Percentiles rank a stretch among this genome's conserved stretches.
Conservation (phyloP, 2,888 invertebrate species). For the Campoletis raptor region DNA sequence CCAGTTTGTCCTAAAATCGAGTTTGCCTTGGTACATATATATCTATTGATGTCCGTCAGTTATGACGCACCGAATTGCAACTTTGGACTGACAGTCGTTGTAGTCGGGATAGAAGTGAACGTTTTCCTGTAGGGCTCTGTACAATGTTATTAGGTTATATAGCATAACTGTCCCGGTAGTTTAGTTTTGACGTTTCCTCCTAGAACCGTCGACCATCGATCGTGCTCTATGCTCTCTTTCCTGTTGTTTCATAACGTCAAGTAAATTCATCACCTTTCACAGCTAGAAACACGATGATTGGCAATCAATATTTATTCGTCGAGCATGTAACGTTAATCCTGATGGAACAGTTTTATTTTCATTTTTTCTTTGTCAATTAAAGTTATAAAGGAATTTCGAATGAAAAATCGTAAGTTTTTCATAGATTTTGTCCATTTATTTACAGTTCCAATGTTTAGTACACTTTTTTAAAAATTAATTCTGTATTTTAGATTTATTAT, state of each 20-base stretch:
- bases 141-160: slow-evolving; percentile 17
- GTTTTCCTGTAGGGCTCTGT: not conserved
- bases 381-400: not conserved
- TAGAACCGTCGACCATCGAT: not conserved
- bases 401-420: too few relatives aligned
- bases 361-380: not conserved
- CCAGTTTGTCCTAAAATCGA: not conserved
- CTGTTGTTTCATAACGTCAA: slow-evolving; percentile 19
- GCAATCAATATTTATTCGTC: slow-evolving; percentile 35
- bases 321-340: slow-evolving; percentile 5
- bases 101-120: not conserved
- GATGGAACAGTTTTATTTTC: not conserved
- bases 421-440: not conserved
- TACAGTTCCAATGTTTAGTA: not conserved
- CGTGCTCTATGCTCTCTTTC: slow-evolving; percentile 1
- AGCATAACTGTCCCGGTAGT: not conserved
- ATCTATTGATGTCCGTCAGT: not conserved
- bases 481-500: not conserved
- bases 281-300: slow-evolving; percentile 38
- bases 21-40: not conserved
- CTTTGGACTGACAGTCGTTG: not conserved
- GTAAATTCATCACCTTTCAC: slow-evolving; percentile 53
- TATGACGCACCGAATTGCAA: not conserved
- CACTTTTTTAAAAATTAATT: not conserved
- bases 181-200: slow-evolving; percentile 7